Conservation (phyloP, 2,797 vertebrate genomes). For the Falco peregrinus region DNA sequence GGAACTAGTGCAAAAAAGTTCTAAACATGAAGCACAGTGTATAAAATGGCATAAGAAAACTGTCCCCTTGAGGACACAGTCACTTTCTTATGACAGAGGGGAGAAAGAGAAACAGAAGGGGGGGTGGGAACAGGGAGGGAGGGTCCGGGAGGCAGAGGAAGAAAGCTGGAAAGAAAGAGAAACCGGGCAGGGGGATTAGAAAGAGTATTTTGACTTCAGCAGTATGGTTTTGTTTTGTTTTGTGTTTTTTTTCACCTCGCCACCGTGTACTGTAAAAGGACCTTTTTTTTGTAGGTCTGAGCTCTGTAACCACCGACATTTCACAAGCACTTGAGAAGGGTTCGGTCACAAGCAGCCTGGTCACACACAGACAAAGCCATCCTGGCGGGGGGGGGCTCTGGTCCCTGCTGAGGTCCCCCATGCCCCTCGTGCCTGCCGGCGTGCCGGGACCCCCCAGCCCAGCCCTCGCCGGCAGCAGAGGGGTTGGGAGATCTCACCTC, state of each 20-base stretch:
- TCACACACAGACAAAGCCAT: neutral
- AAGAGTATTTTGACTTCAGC: conserved; percentile 66
- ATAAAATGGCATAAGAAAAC: conserved; percentile 87
- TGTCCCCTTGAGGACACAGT: conserved; percentile 73
- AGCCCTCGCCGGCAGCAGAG: neutral
- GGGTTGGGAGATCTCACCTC: neutral
- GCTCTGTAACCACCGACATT: conserved; percentile 42
- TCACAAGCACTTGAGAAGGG: conserved; percentile 70
- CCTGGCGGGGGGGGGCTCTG: neutral
- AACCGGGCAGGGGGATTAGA: conserved; percentile 52
- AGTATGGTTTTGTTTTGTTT: neutral
- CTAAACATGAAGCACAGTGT: conserved; percentile 89
- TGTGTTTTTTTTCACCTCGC: neutral
- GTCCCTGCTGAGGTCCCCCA: neutral
- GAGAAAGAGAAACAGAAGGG: conserved; percentile 69
- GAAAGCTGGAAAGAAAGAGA: conserved; percentile 72
- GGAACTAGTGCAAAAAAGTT: conserved; percentile 88
- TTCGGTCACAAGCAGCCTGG: conserved; percentile 56
- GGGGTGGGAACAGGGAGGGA: conserved; percentile 45
- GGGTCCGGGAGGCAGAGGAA: conserved; percentile 59
- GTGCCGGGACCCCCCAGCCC: neutral
- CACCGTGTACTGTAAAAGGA: conserved; percentile 40
- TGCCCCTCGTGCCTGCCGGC: neutral
- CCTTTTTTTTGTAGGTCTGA: neutral
- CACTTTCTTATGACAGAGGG: conserved; percentile 73